phyloP scores from a whole-genome alignment of 2,113 vertebrate species.

The Colaptes auratus region DNA sequence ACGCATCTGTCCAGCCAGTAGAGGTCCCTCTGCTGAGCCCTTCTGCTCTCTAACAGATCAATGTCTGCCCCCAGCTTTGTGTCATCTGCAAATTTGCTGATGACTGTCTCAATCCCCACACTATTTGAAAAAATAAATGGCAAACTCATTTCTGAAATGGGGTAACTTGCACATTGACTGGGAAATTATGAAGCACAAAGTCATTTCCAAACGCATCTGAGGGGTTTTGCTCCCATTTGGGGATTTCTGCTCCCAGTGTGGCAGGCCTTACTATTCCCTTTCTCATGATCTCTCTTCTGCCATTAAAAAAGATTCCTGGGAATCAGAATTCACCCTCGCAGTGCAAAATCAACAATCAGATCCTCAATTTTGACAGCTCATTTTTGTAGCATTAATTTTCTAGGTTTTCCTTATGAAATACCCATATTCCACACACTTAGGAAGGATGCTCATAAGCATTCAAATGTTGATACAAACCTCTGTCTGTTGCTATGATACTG shows the following conservation, averaged over 20 bases:
- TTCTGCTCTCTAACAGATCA: too few species aligned
- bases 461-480: slow-evolving; percentile 50
- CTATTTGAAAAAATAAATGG: background rate
- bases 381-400: slow-evolving; percentile 17
- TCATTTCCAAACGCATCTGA: background rate
- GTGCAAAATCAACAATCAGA: background rate
- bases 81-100: too few species aligned
- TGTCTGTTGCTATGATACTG: slow-evolving; percentile 50
- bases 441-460: background rate
- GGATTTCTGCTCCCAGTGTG: background rate
- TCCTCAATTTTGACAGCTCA: background rate
- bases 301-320: background rate
- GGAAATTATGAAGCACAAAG: background rate
- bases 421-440: background rate
- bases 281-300: background rate
- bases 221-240: background rate
- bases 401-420: background rate
- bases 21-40: too few species aligned
- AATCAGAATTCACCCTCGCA: background rate
- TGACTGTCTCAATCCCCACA: too few species aligned
- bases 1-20: too few species aligned
- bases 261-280: background rate
- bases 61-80: too few species aligned
- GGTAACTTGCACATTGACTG: background rate
- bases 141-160: background rate